phyloP scores from a whole-genome alignment of 2,888 invertebrate species.

The Aquatica leii region DNA sequence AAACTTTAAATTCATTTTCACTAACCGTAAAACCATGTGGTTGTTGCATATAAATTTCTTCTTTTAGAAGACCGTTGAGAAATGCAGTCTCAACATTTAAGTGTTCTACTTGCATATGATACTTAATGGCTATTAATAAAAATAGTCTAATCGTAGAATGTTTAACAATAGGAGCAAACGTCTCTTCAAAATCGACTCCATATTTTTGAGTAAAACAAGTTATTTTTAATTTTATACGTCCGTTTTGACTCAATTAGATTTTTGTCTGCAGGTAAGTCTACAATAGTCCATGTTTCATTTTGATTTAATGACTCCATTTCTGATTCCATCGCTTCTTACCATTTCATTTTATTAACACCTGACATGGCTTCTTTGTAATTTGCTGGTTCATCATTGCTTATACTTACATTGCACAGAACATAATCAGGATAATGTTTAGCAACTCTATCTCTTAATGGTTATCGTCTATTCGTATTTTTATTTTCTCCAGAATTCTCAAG shows the following conservation, averaged over 20 bases:
- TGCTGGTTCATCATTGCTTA: neutral
- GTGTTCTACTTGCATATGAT: neutral
- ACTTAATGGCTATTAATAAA: neutral
- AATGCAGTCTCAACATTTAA: neutral
- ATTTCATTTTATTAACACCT: too few species aligned
- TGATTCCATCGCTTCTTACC: neutral
- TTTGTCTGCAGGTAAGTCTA: conserved; percentile 1
- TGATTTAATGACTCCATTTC: neutral
- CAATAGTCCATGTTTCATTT: neutral
- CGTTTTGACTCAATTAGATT: neutral
- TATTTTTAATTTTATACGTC: neutral
- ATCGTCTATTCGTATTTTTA: neutral
- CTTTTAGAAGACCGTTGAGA: too few species aligned
- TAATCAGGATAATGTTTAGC: neutral
- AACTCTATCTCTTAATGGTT: neutral
- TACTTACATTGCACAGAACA: neutral
- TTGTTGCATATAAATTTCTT: too few species aligned
- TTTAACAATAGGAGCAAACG: neutral
- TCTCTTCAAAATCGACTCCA: neutral
- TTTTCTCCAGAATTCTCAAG: neutral
- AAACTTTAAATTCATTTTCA: neutral
- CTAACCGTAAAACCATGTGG: too few species aligned
- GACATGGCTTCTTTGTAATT: neutral
- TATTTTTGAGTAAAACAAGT: neutral
- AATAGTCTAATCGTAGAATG: neutral